Evolutionary conservation across 2,113 vertebrate species (phyloP), one percentile per base, ranked within the genome.

Genomic region (Odontophorus gujanensis): DNA sequence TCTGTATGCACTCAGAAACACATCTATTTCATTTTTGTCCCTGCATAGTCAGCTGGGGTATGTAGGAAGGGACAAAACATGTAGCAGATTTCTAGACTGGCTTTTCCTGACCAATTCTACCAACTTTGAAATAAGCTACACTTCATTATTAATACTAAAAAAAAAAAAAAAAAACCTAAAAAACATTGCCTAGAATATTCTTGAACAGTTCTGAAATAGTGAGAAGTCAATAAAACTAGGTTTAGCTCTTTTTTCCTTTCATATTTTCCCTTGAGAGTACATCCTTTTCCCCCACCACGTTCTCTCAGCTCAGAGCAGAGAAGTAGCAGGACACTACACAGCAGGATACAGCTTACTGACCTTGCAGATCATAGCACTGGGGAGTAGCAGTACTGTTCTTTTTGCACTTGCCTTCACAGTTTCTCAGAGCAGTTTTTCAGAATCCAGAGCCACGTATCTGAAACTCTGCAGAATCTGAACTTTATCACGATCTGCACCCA

Each of bases 311-410:
- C 30, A 55, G 65, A 72, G 19, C 13, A 71, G 19, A 62, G 32
- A 61, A 45, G 7, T 0, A 65, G 36, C 34, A 74, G 14, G n/a
- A 73, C 22, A 9, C 12, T 45, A 6, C 0, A 1, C 47, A 55
- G 42, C 3, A 40, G 58, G 66, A 13, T 8, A 16, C 13, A 51
- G 24, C 11, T 61, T n/a, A 57, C 7, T 11, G 13, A 38, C 20
- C 32, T 73, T 20, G 28, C 6, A 65, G 11, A 30, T 11, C 13
- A n/a, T 13, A 45, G 13, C 45, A 34, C 8, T 1, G 40, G 26
- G n/a, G 50, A 87, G 26, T 30, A 48, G 14, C 30, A 74, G 45
- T 19, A 45, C n/a, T 62, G 55, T 87, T 45, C 28, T 12, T 84
- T 69, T 45, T 74, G 13, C 13, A 5, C 40, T 66, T 10, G 8